A percentile compares a stretch with the other conserved stretches of the same genome.
Conservation (phyloP, 1,140 invertebrate species). For the Antheraea pernyi region DNA sequence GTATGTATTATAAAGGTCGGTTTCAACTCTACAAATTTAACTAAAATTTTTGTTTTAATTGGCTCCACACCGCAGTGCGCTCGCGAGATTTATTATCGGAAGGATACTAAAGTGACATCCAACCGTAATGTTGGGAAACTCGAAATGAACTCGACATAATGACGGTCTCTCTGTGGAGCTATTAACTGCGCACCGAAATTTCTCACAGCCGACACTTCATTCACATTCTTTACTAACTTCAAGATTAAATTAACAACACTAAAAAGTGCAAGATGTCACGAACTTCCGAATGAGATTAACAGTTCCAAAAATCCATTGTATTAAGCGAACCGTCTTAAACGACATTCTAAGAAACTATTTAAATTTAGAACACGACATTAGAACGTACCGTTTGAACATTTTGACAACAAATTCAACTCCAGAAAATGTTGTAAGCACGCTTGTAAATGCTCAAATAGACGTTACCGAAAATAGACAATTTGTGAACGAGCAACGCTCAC, state of each 20-base stretch:
- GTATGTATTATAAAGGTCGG: conserved; percentile 14
- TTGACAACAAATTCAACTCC: conserved; percentile 46
- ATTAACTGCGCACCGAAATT: conserved; percentile 57
- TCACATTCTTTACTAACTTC: conserved; percentile 52
- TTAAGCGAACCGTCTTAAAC: conserved; percentile 40
- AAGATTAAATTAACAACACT: conserved; percentile 51
- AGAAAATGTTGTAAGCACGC: conserved; percentile 39
- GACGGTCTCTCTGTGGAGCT: conserved; percentile 50
- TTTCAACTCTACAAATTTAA: conserved; percentile 31
- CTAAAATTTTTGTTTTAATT: conserved; percentile 47
- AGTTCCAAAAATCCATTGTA: conserved; percentile 48
- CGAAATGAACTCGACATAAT: conserved; percentile 58
- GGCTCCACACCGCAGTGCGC: conserved; percentile 23
- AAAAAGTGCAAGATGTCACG: conserved; percentile 48
- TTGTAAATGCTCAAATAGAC: conserved; percentile 54
- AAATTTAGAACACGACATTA: conserved; percentile 56
- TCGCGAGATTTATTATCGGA: conserved; percentile 54
- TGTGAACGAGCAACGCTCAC: conserved; percentile 57
- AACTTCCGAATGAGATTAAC: conserved; percentile 48
- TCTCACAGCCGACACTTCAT: conserved; percentile 42
- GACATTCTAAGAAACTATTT: conserved; percentile 52
- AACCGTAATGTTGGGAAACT: conserved; percentile 56
- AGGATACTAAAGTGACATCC: conserved; percentile 53
- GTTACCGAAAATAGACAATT: conserved; percentile 49
- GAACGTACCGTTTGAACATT: conserved; percentile 41